Evolutionary conservation across 2,113 vertebrate genomes (phyloP).

Genomic region (Coregonus clupeaformis): DNA sequence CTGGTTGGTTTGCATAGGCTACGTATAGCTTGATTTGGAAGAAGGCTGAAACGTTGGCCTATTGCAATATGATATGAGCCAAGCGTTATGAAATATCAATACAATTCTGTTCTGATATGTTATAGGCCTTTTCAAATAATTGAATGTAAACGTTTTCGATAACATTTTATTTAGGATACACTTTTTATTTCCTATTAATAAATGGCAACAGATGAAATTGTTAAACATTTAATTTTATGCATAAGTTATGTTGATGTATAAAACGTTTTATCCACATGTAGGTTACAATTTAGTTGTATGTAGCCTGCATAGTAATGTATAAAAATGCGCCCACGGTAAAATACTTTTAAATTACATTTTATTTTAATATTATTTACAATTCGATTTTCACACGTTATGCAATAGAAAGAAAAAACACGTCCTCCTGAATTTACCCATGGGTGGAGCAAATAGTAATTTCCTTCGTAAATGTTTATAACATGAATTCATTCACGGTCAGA

Average conservation of each 20-base stretch:
- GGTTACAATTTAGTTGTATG: background rate
- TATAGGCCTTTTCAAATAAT: no score
- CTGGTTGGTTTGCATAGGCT: no score
- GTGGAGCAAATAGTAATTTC: background rate
- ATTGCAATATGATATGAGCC: no score
- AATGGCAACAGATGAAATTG: conserved; percentile 44
- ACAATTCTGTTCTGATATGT: no score
- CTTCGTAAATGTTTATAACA: background rate
- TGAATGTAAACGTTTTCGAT: background rate
- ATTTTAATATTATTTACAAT: conserved; percentile 69
- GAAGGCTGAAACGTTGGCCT: no score
- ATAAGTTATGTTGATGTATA: background rate
- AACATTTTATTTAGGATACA: conserved; percentile 6
- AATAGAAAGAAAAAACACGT: conserved; percentile 19
- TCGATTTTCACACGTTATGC: conserved; percentile 19
- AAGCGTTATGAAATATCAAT: no score
- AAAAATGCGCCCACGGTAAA: conserved; percentile 29
- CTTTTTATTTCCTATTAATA: conserved; percentile 58
- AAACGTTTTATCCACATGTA: background rate
- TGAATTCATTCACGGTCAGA: background rate
- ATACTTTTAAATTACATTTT: conserved; percentile 73
- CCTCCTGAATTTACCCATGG: conserved; percentile 8
- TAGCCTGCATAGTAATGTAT: conserved; percentile 37
- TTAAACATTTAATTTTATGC: conserved; percentile 55
- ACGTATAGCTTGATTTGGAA: no score